phyloP scores from a whole-genome alignment of 1,140 invertebrate species.

The Drosophila nigromelanica region DNA sequence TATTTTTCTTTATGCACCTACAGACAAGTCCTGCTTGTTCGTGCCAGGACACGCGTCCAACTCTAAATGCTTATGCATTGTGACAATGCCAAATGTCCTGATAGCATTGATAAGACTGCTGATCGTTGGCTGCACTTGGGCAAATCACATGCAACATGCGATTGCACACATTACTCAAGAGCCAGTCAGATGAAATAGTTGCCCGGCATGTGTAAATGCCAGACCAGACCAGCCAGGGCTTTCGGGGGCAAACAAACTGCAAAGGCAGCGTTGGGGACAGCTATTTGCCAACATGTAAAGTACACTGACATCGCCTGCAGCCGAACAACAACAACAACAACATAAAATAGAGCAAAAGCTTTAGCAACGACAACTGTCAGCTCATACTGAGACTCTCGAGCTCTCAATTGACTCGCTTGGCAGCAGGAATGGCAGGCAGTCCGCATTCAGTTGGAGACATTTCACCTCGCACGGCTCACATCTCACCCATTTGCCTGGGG shows the following conservation, averaged over 20 bases:
- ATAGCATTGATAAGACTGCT: slow-evolving; percentile 37
- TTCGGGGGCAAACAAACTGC: slow-evolving; percentile 15
- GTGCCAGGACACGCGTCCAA: no score
- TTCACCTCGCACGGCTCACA: slow-evolving; percentile 6
- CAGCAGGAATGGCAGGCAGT: slow-evolving; percentile 3
- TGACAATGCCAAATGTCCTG: slow-evolving; percentile 5
- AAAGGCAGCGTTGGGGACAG: slow-evolving; percentile 38
- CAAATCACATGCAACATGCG: slow-evolving; percentile 40
- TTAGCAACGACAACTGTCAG: slow-evolving; percentile 35
- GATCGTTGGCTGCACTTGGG: slow-evolving; percentile 45
- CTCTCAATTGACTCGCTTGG: slow-evolving; percentile 45
- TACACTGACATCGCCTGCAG: slow-evolving; percentile 42
- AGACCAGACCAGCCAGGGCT: background rate
- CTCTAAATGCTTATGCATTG: background rate
- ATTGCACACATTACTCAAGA: slow-evolving; percentile 12
- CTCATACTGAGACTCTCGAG: slow-evolving; percentile 28
- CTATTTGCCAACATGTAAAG: slow-evolving; percentile 52
- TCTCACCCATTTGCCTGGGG: slow-evolving; percentile 46
- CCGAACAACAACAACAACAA: slow-evolving; percentile 17
- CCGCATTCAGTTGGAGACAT: slow-evolving; percentile 25
- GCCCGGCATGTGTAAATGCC: slow-evolving; percentile 18
- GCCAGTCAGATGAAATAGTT: slow-evolving; percentile 30
- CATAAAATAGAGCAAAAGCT: slow-evolving; percentile 37
- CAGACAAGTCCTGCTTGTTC: no score
- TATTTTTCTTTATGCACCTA: no score